Conservation (phyloP, 2,113 vertebrate genomes). For the Plotosus lineatus region DNA sequence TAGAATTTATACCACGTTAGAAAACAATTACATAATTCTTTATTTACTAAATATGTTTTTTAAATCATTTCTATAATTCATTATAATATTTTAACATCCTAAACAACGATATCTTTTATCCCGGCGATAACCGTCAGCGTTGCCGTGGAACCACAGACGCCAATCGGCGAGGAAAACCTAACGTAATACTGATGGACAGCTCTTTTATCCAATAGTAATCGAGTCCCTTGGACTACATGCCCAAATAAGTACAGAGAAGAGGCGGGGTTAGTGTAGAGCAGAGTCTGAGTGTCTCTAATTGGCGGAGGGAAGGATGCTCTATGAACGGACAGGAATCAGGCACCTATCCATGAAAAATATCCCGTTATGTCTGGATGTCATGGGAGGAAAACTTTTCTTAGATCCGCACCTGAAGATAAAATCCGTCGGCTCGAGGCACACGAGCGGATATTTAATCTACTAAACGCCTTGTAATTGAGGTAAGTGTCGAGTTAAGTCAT, state of each 20-base stretch:
- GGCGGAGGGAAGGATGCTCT: conserved; percentile 53
- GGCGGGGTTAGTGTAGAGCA: conserved; percentile 62
- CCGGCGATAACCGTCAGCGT: conserved; percentile 48
- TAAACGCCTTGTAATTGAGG: conserved; percentile 24
- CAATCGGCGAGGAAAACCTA: conserved; percentile 62
- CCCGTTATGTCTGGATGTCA: conserved; percentile 25
- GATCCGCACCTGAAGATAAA: neutral
- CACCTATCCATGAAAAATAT: conserved; percentile 41
- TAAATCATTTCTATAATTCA: neutral
- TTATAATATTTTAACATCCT: neutral
- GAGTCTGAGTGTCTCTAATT: conserved; percentile 49
- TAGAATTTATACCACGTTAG: neutral
- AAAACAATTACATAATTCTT: neutral
- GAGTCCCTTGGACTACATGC: neutral
- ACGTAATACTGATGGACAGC: conserved; percentile 54
- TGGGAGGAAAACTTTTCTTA: conserved; percentile 29
- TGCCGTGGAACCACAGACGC: conserved; percentile 76
- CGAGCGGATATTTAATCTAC: neutral
- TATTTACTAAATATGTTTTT: neutral
- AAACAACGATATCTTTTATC: neutral
- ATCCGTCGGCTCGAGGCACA: neutral
- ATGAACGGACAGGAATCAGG: conserved; percentile 55
- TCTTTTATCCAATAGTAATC: conserved; percentile 61
- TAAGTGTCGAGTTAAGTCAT: conserved; percentile 10
- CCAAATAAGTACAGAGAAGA: conserved; percentile 57